Evolutionary conservation across 1,140 invertebrate species (phyloP), one percentile per base, ranked within the genome.

Genomic region (Calephelis nemesis): DNA sequence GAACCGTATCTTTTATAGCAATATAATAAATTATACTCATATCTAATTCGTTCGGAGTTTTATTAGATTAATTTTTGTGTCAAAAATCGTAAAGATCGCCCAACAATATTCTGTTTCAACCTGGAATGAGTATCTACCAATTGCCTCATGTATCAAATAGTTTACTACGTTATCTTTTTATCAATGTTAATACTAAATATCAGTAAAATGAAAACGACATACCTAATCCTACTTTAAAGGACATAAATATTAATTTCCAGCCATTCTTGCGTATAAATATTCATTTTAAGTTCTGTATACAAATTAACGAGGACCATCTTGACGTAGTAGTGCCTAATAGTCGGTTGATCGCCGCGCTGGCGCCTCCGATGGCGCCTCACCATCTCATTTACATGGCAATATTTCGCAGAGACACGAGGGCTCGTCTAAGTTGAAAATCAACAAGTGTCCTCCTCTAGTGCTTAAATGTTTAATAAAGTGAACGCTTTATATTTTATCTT

Each of bases 341-440:
- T 69, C 60, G 73, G 73, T 62, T 65, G 68, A 74, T 69, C 76
- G 76, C 58, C 77, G 66, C 63, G 49, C 60, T 70, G 76, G 75
- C 77, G 79, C 71, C 73, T 54, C 40, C 52, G 12, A 30, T 65
- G 74, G 74, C 74, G 78, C 74, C 73, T 68, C 62, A 62, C 76
- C 62, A 67, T 60, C 81, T 83, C 81, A 84, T 83, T 83, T 83
- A 75, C 82, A 84, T 84, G 72, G 65, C 68, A 68, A 71, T 68
- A 70, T 71, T 74, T 70, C 72, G 69, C 62, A 62, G 60, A 72
- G 71, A 68, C 45, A 69, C 67, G 65, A 66, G 67, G 68, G 68
- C 62, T 64, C 63, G 30, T 47, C 63, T 48, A 49, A 49, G 63
- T 65, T 69, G 62, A 71, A 68, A 71, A 54, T 74, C 73, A 74